Conservation (phyloP, 2,113 vertebrate genomes). For the Bos javanicus region DNA sequence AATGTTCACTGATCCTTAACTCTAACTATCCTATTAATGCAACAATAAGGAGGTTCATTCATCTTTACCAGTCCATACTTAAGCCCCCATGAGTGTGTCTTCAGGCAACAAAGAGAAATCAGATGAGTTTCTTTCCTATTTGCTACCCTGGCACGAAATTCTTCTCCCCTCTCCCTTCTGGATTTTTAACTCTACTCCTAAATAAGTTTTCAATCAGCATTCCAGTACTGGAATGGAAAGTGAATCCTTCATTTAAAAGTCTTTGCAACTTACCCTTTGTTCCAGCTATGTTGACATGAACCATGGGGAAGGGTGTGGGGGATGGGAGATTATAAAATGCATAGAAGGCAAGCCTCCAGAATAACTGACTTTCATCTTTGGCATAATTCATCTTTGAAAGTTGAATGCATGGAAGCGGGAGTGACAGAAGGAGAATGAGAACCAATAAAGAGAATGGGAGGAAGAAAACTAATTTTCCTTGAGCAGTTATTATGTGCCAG, state of each 20-base stretch:
- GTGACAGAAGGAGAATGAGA: background rate
- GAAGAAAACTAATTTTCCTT: background rate
- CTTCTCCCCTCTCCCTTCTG: background rate
- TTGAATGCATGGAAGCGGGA: background rate
- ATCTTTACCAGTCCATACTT: conserved; percentile 72
- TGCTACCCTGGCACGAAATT: conserved; percentile 34
- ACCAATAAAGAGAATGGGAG: background rate
- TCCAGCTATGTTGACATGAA: background rate
- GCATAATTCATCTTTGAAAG: background rate
- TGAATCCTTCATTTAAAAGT: background rate
- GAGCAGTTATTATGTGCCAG: background rate
- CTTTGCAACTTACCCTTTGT: background rate
- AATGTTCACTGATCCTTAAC: conserved; percentile 76
- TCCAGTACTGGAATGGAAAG: background rate
- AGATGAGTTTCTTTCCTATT: conserved; percentile 44
- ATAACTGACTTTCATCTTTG: background rate
- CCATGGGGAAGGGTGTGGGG: background rate
- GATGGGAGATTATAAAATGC: background rate
- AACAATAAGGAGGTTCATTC: conserved; percentile 67
- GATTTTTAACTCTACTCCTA: background rate
- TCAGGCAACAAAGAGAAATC: conserved; percentile 54
- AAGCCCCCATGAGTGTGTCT: conserved; percentile 61
- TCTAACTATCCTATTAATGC: conserved; percentile 69
- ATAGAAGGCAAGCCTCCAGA: background rate
- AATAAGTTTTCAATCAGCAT: conserved; percentile 18